These are phyloP conservation scores for Agrilus biguttatus DNA, from an alignment of 2,888 invertebrate species.

Conservation along the genomic window DNA sequence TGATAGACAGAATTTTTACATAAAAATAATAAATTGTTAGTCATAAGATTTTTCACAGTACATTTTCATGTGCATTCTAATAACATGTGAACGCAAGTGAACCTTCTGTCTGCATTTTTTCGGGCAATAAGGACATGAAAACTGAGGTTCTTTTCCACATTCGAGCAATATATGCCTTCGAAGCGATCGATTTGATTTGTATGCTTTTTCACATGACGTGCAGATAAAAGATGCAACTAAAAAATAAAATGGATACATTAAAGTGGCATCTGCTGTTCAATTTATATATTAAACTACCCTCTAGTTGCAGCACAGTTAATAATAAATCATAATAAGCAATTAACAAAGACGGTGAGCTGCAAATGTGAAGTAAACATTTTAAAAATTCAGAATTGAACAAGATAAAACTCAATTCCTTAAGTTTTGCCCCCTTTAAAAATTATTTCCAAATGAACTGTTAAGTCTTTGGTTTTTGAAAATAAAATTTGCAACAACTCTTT, in stretches of 20 bases:
- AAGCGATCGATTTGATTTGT: slow-evolving; percentile 46
- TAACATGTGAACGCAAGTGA: slow-evolving; percentile 9
- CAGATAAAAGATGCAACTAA: slow-evolving; percentile 30
- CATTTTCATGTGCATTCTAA: slow-evolving; percentile 19
- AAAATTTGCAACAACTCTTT: too few species aligned
- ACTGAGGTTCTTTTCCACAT: slow-evolving; percentile 10
- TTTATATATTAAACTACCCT: too few species aligned
- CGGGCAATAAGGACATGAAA: slow-evolving; percentile 9
- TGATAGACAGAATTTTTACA: background rate
- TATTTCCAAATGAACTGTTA: too few species aligned
- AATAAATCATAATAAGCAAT: too few species aligned
- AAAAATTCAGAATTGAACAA: too few species aligned
- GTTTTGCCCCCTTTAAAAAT: too few species aligned
- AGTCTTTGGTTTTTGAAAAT: too few species aligned
- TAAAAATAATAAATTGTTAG: background rate
- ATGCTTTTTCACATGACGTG: slow-evolving; percentile 55
- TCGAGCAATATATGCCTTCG: slow-evolving; percentile 9
- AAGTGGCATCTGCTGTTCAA: too few species aligned
- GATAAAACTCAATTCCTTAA: too few species aligned
- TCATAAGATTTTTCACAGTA: background rate
- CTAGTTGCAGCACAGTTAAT: too few species aligned
- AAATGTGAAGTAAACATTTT: too few species aligned
- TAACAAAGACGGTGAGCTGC: too few species aligned
- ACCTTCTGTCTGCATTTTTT: slow-evolving; percentile 30
- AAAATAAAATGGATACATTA: background rate